Evolutionary conservation across 2,113 vertebrate species (phyloP), one percentile per base, ranked within the genome.

Genomic region (Serilophus lunatus): DNA sequence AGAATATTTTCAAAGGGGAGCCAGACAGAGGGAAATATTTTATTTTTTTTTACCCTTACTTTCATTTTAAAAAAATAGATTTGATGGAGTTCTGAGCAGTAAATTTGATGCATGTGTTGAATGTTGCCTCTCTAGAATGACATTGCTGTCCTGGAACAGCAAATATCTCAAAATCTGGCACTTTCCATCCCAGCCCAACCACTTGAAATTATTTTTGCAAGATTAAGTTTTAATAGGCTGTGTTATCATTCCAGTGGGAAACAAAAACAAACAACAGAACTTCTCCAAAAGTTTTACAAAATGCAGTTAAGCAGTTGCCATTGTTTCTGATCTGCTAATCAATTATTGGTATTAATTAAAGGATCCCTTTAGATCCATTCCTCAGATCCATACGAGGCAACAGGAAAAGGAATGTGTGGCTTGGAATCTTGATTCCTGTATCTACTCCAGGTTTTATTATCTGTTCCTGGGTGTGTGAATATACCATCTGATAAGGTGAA

Each of bases 401-500:
- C 56, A 63, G 79, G 35, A 84, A 88, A 76, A 84, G 44, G 89
- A 89, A 91, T 66, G 22, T 23, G 20, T 64, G 51, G 64, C 71
- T 60, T 74, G 57, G 51, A 93, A 50, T 72, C 63, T 65, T 4
- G 2, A 45, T 57, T 92, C 63, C 56, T 64, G 13, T 57, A 16
- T 80, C 88, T 90, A 57, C 64, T 71, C 7, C 3, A 2, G 36
- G 35, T 72, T 91, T 72, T 91, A 1, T n/a, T 60, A 10, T 56
- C 69, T 76, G 19, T 50, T 83, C 82, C 75, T 88, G 60, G 68
- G 53, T 74, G 64, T 81, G 82, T 75, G 63, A 75, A 29, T 59
- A n/a, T 60, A n/a, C 68, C 51, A 85, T 88, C 72, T 90, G 93
- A 94, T 63, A 74, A 94, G 80, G 64, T 69, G 64, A 72, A 86